Conservation (phyloP, 2,888 invertebrate species). For the Trissolcus japonicus region DNA sequence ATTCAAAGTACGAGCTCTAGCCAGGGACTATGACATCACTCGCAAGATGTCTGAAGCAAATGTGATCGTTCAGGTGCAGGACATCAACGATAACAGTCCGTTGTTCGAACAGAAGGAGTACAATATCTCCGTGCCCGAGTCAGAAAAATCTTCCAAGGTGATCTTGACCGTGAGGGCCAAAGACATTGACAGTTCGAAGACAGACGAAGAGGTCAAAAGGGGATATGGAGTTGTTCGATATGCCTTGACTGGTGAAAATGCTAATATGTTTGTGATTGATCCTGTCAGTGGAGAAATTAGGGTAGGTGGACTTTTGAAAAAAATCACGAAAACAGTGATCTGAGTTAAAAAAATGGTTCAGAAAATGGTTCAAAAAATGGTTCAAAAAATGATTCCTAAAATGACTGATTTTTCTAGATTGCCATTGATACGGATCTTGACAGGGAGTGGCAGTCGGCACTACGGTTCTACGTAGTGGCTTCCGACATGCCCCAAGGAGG, state of each 20-base stretch:
- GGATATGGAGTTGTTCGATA: slow-evolving; percentile 86
- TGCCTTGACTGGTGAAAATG: slow-evolving; percentile 84
- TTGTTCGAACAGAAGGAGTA: slow-evolving; percentile 83
- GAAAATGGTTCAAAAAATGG: no score
- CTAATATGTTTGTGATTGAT: slow-evolving; percentile 85
- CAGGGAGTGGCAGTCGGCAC: slow-evolving; percentile 83
- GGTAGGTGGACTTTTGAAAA: slow-evolving; percentile 71
- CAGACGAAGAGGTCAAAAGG: slow-evolving; percentile 76
- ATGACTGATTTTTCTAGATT: slow-evolving; percentile 72
- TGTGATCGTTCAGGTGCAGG: slow-evolving; percentile 83
- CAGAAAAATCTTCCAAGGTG: slow-evolving; percentile 81
- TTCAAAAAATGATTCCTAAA: background rate
- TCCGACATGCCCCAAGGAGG: slow-evolving; percentile 85
- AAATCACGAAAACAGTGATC: background rate
- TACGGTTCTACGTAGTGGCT: slow-evolving; percentile 84
- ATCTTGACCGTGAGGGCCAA: slow-evolving; percentile 83
- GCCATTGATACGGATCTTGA: slow-evolving; percentile 83
- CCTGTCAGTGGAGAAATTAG: slow-evolving; percentile 82
- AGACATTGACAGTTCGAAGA: slow-evolving; percentile 83
- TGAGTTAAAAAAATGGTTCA: background rate
- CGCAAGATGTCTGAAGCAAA: slow-evolving; percentile 81
- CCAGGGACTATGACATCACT: slow-evolving; percentile 73
- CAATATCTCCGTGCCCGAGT: slow-evolving; percentile 84
- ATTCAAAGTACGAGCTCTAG: slow-evolving; percentile 77
- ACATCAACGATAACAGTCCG: slow-evolving; percentile 88